A percentile compares a stretch with the other conserved stretches of the same genome.
Evolutionary conservation across 2,888 invertebrate species (phyloP).

Genomic region (Nephrotoma flavescens): DNA sequence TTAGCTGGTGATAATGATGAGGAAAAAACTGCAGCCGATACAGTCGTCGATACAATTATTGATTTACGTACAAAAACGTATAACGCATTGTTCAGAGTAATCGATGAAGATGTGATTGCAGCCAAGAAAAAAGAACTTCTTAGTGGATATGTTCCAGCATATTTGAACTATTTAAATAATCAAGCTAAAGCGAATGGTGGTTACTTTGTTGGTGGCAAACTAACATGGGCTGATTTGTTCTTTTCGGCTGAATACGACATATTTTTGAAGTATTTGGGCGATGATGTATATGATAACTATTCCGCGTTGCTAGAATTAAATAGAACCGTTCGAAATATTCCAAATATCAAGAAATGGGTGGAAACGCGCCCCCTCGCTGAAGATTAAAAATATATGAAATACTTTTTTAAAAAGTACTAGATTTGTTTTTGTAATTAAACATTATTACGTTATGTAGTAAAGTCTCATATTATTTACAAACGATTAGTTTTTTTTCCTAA

Average conservation of each 20-base stretch:
- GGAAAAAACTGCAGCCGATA: neutral
- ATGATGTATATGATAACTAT: neutral
- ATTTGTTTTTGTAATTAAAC: too few species aligned
- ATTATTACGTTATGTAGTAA: too few species aligned
- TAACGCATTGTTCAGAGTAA: neutral
- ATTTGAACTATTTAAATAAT: neutral
- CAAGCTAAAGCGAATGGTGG: neutral
- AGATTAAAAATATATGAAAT: neutral
- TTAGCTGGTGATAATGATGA: neutral
- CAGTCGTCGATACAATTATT: neutral
- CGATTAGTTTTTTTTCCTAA: too few species aligned
- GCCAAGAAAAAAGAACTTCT: neutral
- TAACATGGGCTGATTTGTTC: neutral
- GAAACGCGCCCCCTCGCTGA: neutral
- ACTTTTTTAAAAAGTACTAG: neutral
- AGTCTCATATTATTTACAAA: too few species aligned
- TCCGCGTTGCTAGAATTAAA: neutral
- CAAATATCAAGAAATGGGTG: neutral
- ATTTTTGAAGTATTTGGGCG: neutral
- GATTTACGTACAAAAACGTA: neutral
- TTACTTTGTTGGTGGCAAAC: neutral
- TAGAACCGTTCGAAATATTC: neutral
- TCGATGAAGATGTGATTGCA: neutral
- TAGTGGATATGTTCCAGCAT: neutral
- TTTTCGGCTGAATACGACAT: neutral